These are phyloP conservation scores for Tetrax tetrax DNA, from an alignment of 2,113 vertebrate genomes.

Conservation along the genomic window DNA sequence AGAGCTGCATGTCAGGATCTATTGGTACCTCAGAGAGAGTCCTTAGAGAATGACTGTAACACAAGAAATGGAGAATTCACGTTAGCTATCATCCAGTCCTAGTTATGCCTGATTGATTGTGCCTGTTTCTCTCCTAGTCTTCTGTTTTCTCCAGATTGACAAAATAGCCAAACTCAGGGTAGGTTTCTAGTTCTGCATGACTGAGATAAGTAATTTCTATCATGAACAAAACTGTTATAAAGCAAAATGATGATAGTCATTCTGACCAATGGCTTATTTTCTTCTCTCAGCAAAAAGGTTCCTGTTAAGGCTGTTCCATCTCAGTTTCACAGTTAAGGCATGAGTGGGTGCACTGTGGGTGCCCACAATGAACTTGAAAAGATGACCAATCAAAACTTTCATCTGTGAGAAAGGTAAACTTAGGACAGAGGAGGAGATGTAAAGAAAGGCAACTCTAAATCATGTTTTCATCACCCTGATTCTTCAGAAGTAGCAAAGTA, in stretches of 20 bases:
- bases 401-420: not conserved
- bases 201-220: not conserved
- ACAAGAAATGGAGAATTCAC: not conserved
- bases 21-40: not conserved
- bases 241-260: not conserved
- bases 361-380: not conserved
- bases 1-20: not conserved
- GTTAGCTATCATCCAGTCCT: not conserved
- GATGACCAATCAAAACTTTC: not conserved
- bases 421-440: not conserved
- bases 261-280: not conserved
- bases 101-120: not conserved
- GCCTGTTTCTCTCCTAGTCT: not conserved
- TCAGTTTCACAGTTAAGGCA: not conserved
- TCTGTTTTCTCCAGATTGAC: not conserved
- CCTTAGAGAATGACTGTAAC: not conserved
- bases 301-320: not conserved
- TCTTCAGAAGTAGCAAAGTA: not conserved
- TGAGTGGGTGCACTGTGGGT: not conserved
- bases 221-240: not conserved
- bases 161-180: not conserved
- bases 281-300: not conserved
- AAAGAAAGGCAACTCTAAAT: not conserved
- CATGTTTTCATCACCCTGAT: not conserved
- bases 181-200: not conserved